phyloP scores from a whole-genome alignment of 2,113 vertebrate genomes.

The Gymnobelideus leadbeateri region DNA sequence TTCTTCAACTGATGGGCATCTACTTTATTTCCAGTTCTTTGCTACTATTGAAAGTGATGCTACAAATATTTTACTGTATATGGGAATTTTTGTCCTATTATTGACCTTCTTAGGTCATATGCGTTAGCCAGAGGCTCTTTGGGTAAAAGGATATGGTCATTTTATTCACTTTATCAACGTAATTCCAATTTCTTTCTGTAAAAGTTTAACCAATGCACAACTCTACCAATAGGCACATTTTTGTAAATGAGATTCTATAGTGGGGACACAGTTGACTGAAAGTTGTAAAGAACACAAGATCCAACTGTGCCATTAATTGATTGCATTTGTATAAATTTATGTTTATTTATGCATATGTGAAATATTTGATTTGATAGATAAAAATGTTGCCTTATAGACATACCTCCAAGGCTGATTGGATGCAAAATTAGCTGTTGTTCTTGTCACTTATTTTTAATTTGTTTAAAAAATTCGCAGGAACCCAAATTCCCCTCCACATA shows the following conservation, averaged over 20 bases:
- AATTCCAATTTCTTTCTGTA: background rate
- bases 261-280: background rate
- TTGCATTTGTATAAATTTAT: background rate
- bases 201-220: background rate
- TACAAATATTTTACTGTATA: background rate
- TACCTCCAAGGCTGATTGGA: background rate
- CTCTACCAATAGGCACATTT: background rate
- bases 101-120: background rate
- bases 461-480: background rate
- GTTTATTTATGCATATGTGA: background rate
- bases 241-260: background rate
- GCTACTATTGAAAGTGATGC: background rate
- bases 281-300: background rate
- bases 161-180: background rate
- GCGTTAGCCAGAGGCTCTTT: background rate
- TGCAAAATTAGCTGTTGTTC: background rate
- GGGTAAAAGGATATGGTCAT: background rate
- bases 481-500: background rate
- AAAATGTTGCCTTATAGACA: background rate
- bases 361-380: background rate
- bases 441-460: background rate
- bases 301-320: background rate
- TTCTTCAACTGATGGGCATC: background rate
- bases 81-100: background rate
- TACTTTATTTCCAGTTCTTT: background rate